Base-by-base conservation (phyloP, 2,888 invertebrate species). In the Pharmacophagus antenor region DNA sequence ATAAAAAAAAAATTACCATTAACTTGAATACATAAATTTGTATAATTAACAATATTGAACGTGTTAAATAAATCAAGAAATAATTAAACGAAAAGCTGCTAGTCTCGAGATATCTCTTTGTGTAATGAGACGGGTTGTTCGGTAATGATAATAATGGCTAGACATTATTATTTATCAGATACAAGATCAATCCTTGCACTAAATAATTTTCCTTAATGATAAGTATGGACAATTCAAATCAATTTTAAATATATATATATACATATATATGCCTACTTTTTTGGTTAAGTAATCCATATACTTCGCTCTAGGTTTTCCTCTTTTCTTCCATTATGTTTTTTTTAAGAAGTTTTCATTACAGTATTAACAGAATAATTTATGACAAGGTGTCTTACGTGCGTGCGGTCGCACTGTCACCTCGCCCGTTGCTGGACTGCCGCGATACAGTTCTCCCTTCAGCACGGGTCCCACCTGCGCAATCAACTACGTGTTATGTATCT, bases 351-450 rank as follows among this genome's bases (percentile, higher is more conserved):
- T n/a, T n/a, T n/a, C n/a, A n/a, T n/a, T n/a, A n/a, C n/a, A n/a
- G n/a, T n/a, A n/a, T n/a, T n/a, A n/a, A n/a, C n/a, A n/a, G n/a
- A n/a, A n/a, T n/a, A n/a, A n/a, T n/a, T n/a, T n/a, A n/a, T n/a
- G n/a, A n/a, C n/a, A n/a, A n/a, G n/a, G n/a, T 10, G 3, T 6
- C 73, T 69, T 67, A 82, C 82, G 65, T 61, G 1, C 69, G 67
- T 0, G 69, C 64, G 46, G 66, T 67, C 0, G 72, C 77, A 68
- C 79, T 79, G 68, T 79, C 80, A 1, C 62, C 70, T 31, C 78
- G 79, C 0, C 67, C 71, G 31, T 67, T 76, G 67, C 77, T 72
- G 21, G 79, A 70, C 61, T 69, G 74, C 1, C 74, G 69, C 41
- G 75, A 70, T 15, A 62, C 67, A 4, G 70, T 51, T 4, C 71